phyloP scores from a whole-genome alignment of 1,140 invertebrate genomes.

The Centruroides vittatus region DNA sequence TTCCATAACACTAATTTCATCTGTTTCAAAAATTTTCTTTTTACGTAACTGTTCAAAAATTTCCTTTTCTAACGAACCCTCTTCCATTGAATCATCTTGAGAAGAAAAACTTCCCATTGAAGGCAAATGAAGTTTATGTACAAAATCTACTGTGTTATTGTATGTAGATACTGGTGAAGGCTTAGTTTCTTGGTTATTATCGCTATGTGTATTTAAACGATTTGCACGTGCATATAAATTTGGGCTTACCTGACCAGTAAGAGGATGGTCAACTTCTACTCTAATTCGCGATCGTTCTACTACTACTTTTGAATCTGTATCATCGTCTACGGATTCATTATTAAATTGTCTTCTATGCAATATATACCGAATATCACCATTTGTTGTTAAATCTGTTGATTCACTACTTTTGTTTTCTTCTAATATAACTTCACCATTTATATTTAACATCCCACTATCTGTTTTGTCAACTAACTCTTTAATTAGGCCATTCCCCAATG shows the following conservation, averaged over 20 bases:
- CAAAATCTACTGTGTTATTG: constrained; percentile 25
- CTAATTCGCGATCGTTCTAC: background rate
- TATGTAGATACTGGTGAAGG: background rate
- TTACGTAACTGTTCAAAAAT: background rate
- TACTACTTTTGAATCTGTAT: too few species aligned
- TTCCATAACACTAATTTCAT: too few species aligned
- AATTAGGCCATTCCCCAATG: too few species aligned
- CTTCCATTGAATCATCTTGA: constrained; percentile 31
- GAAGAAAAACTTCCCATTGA: constrained; percentile 32
- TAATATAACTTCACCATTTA: too few species aligned
- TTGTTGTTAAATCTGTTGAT: too few species aligned
- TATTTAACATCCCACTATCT: too few species aligned
- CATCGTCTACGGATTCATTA: too few species aligned
- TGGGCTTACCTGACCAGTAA: constrained; percentile 6
- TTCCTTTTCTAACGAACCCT: constrained; percentile 17
- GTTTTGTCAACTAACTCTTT: too few species aligned
- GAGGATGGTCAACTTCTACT: constrained; percentile 2
- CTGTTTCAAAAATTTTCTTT: background rate
- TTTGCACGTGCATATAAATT: constrained; percentile 8
- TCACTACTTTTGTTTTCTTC: too few species aligned
- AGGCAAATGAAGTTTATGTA: constrained; percentile 29
- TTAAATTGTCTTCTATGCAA: too few species aligned
- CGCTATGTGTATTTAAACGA: background rate
- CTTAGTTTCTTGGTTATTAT: too few species aligned
- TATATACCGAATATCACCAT: too few species aligned